Base-by-base conservation (phyloP, 2,888 invertebrate genomes). In the Chrysina gloriosa region DNA sequence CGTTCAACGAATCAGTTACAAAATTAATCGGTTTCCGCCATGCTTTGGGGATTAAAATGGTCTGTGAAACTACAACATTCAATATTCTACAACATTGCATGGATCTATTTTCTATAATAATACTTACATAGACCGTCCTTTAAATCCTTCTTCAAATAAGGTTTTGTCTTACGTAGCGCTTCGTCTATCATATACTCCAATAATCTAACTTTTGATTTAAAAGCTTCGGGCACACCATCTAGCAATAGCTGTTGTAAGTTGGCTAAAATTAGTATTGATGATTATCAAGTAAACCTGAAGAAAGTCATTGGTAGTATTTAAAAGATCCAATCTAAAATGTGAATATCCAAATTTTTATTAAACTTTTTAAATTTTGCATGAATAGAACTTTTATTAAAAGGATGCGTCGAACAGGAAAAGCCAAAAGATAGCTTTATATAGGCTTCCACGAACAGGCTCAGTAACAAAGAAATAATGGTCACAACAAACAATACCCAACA, bases 61-160 rank as follows among this genome's bases (percentile, higher is more conserved):
- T 65, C 34, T 67, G 29, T 16, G 69, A 42, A 64, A 73, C 74
- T 75, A 39, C 29, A 73, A 73, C 9, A 14, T 34, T 36, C 27
- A 61, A 64, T 7, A n/a, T 2, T 68, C 11, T 16, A 63, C 14
- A 61, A 61, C 31, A 14, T 27, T 7, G 25, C 5, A 25, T 14
- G 39, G n/a, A n/a, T n/a, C 31, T 9, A 36, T 25, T 9, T 39
- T 27, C n/a, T 21, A 21, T n/a, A 9, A 14, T 19, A 25, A 63
- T 61, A 64, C 68, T 45, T 27, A 68, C 68, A 68, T 45, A 68
- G 29, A 7, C 7, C 5, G 25, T 68, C 64, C 34, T 54, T 68
- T 9, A 25, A 36, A 27, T 7, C 56, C 31, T 27, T 31, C 23
- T 31, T 27, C 7, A 68, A 54, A 31, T 34, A 11, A 3, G 27